Percentiles rank a stretch among this genome's conserved stretches.
Conservation (phyloP, 2,113 vertebrate species). For the Sylvicapra grimmia region DNA sequence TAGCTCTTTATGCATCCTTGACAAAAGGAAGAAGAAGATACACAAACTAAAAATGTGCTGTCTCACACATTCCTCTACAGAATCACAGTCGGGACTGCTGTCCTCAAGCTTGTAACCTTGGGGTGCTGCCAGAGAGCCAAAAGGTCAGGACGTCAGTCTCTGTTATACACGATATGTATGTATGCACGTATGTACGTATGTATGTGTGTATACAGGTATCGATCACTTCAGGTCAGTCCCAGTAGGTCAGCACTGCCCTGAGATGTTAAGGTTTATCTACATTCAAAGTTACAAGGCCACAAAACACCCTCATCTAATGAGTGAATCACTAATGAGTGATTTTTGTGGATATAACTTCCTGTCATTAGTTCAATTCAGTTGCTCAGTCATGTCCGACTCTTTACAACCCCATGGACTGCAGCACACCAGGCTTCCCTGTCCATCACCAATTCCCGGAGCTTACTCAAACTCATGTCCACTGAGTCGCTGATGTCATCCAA, state of each 20-base stretch:
- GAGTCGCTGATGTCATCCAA: not conserved
- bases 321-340: too few species aligned
- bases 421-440: not conserved
- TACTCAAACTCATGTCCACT: not conserved
- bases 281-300: not conserved
- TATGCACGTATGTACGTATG: not conserved
- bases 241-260: not conserved
- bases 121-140: not conserved
- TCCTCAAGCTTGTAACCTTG: not conserved
- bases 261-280: not conserved
- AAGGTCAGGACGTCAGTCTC: not conserved
- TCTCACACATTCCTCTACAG: not conserved
- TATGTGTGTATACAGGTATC: fast-evolving
- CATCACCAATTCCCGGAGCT: not conserved
- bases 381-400: not conserved
- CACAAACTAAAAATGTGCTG: not conserved
- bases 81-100: not conserved
- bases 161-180: fast-evolving
- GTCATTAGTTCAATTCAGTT: not conserved
- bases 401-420: not conserved
- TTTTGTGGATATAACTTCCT: not conserved
- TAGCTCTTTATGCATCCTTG: not conserved
- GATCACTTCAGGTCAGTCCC: not conserved
- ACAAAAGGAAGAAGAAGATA: not conserved
- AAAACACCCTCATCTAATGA: not conserved